Conservation (phyloP, 2,797 vertebrate species). For the Hybognathus amarus region DNA sequence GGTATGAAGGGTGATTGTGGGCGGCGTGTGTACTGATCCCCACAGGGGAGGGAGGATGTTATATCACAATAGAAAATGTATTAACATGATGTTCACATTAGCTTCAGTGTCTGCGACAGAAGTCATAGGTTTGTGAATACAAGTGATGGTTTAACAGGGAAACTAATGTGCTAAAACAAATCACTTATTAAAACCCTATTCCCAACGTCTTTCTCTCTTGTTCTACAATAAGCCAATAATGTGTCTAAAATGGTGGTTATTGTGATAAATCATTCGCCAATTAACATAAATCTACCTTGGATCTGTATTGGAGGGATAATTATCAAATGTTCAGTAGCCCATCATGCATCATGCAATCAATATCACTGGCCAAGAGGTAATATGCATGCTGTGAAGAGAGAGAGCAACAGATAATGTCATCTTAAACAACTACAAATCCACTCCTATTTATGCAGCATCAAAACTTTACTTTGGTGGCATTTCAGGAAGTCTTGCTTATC, state of each 20-base stretch:
- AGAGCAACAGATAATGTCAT: conserved; percentile 5
- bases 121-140: not conserved
- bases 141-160: not conserved
- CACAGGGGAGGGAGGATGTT: conserved; percentile 31
- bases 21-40: conserved; percentile 16
- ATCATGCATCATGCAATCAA: conserved; percentile 46
- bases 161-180: conserved; percentile 21
- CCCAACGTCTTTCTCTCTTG: conserved; percentile 49
- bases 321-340: conserved; percentile 42
- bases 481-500: not conserved
- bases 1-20: conserved; percentile 27
- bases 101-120: conserved; percentile 7
- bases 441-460: not conserved
- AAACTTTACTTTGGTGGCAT: not conserved
- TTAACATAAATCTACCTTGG: conserved; percentile 46
- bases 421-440: not conserved
- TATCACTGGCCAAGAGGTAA: conserved; percentile 39
- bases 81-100: conserved; percentile 17
- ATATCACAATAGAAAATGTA: conserved; percentile 26
- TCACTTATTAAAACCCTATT: conserved; percentile 31
- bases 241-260: conserved; percentile 17
- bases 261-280: conserved; percentile 44
- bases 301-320: conserved; percentile 36
- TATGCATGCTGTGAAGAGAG: conserved; percentile 23
- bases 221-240: conserved; percentile 17